Conservation (phyloP, 2,797 vertebrate species). For the Callimico goeldii region DNA sequence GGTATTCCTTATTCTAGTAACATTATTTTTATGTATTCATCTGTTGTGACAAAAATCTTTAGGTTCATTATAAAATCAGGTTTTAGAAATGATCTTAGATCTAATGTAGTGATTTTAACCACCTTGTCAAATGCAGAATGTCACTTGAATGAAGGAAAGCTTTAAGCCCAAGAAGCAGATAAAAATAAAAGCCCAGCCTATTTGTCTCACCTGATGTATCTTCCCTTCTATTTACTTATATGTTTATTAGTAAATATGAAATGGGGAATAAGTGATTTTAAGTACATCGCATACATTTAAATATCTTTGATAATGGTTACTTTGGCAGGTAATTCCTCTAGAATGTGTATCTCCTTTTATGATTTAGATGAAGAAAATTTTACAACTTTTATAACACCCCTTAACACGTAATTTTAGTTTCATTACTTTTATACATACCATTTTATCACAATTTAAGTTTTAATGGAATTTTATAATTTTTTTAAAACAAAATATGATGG, state of each 20-base stretch:
- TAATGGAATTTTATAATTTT: not conserved
- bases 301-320: not conserved
- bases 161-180: not conserved
- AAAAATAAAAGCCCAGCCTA: not conserved
- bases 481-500: not conserved
- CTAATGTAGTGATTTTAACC: not conserved
- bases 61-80: not conserved
- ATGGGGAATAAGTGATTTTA: not conserved
- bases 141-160: conserved; percentile 13
- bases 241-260: not conserved
- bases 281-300: not conserved
- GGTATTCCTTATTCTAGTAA: not conserved
- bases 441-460: not conserved
- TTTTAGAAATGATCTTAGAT: not conserved
- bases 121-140: not conserved
- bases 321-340: not conserved
- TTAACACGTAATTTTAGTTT: not conserved
- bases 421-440: conserved; percentile 3
- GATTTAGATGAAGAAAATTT: conserved; percentile 2
- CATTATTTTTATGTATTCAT: not conserved
- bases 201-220: not conserved
- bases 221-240: not conserved
- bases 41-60: not conserved
- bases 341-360: not conserved
- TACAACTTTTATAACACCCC: not conserved